Base-by-base conservation (phyloP, 1,140 invertebrate genomes). In the Homalodisca vitripennis region DNA sequence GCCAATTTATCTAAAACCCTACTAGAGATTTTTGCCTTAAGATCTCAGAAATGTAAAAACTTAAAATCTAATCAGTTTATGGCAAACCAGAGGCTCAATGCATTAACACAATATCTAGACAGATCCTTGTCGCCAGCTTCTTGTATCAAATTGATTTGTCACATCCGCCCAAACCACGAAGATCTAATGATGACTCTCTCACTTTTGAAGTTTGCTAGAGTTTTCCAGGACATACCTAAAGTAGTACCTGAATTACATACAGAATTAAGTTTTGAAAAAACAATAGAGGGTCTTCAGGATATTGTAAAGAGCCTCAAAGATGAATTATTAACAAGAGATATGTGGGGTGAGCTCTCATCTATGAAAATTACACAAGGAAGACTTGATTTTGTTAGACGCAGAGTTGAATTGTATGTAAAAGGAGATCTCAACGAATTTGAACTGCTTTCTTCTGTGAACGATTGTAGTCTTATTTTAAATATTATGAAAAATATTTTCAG, bases 21-120 rank as follows among this genome's bases (percentile, higher is more conserved):
- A 26, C 27, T 60, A 12, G 55, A 60, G 29, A 6, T 27, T 10
- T 60, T 22, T n/a, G 55, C 24, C 3, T 27, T 60, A 26, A 22
- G 17, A 41, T 10, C 6, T 41, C 34, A 41, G 6, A 41, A 41
- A 41, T 10, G 55, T 27, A 27, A 6, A 6, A 60, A 26, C 12
- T 14, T 27, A 12, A 53, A 20, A 60, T 6, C 55, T 29, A 30
- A 60, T 60, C 6, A 27, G 14, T 6, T n/a, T 6, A 26, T 27
- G 3, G 3, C 14, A 3, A 60, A 27, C 22, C 2, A n/a, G 2
- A 27, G 22, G 27, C 26, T 12, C 29, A 22, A 60, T 60, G 55
- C 29, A 26, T 10, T 60, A 29, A 60, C 55, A 60, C 26, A 60
- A 29, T 60, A 60, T 60, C 29, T 60, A 60, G 24, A 30, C 26